A percentile compares a stretch with the other conserved stretches of the same genome.
Conservation (phyloP, 2,888 invertebrate genomes). For the Rotaria magnacalcarata region DNA sequence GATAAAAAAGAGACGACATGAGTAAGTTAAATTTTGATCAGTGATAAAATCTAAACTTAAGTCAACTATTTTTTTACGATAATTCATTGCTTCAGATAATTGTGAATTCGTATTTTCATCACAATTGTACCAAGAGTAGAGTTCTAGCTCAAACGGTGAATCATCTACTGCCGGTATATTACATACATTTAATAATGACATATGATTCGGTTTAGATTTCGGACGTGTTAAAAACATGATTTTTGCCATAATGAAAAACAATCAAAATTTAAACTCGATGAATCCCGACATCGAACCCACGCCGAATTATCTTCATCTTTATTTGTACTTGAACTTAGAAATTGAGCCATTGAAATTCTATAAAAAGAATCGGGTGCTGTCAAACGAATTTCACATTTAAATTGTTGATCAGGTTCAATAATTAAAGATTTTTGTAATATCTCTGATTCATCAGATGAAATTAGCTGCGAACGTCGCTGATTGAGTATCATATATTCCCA, state of each 20-base stretch:
- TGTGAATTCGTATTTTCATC: background rate
- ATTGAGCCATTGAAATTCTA: background rate
- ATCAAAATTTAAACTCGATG: background rate
- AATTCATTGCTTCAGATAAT: background rate
- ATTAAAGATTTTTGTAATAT: background rate
- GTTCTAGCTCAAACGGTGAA: background rate
- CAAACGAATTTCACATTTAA: background rate
- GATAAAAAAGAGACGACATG: too few species aligned
- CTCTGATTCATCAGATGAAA: background rate
- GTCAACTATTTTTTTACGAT: background rate
- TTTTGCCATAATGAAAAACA: background rate
- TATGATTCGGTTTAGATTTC: background rate
- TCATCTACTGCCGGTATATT: background rate
- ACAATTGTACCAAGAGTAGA: background rate
- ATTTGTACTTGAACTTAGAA: background rate
- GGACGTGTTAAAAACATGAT: background rate
- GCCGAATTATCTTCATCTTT: background rate
- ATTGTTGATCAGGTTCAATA: background rate
- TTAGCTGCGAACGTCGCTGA: background rate
- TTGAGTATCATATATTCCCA: background rate
- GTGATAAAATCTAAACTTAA: too few species aligned
- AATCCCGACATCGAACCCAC: background rate
- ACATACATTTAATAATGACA: background rate
- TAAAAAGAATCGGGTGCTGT: background rate
- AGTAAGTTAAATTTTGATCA: background rate